Evolutionary conservation across 2,797 vertebrate genomes (phyloP).

Genomic region (Fistularia tabacaria): DNA sequence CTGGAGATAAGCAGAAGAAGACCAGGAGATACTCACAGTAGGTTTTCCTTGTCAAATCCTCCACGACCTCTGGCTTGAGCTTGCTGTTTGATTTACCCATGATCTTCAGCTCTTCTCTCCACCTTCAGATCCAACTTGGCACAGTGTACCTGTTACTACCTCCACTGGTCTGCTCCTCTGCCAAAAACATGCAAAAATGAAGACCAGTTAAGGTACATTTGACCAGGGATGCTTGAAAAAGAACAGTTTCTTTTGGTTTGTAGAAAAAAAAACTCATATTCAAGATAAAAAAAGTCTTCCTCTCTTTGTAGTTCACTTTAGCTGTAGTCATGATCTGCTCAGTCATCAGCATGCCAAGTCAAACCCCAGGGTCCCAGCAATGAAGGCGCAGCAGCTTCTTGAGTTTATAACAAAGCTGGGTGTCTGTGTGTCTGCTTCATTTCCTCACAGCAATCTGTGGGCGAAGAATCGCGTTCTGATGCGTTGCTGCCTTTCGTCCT

Average conservation of each 20-base stretch:
- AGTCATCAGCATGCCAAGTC: constrained; percentile 47
- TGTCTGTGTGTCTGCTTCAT: constrained; percentile 42
- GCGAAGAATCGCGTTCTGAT: constrained; percentile 56
- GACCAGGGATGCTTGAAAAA: constrained; percentile 10
- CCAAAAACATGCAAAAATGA: constrained; percentile 57
- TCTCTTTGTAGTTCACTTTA: constrained; percentile 15
- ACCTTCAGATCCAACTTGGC: constrained; percentile 58
- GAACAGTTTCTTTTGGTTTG: too few relatives aligned
- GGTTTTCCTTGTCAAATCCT: constrained; percentile 94
- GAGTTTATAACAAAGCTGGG: constrained; percentile 42
- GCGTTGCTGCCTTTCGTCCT: constrained; percentile 77
- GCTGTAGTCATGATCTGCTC: constrained; percentile 44
- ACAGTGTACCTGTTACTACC: constrained; percentile 59
- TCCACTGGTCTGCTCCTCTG: constrained; percentile 55
- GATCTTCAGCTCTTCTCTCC: constrained; percentile 63
- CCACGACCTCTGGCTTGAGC: constrained; percentile 95
- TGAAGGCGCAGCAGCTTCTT: constrained; percentile 36
- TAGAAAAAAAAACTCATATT: background rate
- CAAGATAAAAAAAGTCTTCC: constrained; percentile 15
- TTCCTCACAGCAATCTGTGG: constrained; percentile 57
- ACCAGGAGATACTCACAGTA: constrained; percentile 89
- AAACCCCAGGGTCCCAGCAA: constrained; percentile 35
- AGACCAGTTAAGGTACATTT: constrained; percentile 40
- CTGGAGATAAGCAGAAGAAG: background rate
- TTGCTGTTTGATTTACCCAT: constrained; percentile 99